A percentile compares a stretch with the other conserved stretches of the same genome.
phyloP scores from a whole-genome alignment of 2,888 invertebrate genomes.

The Synanthedon andrenaeformis region DNA sequence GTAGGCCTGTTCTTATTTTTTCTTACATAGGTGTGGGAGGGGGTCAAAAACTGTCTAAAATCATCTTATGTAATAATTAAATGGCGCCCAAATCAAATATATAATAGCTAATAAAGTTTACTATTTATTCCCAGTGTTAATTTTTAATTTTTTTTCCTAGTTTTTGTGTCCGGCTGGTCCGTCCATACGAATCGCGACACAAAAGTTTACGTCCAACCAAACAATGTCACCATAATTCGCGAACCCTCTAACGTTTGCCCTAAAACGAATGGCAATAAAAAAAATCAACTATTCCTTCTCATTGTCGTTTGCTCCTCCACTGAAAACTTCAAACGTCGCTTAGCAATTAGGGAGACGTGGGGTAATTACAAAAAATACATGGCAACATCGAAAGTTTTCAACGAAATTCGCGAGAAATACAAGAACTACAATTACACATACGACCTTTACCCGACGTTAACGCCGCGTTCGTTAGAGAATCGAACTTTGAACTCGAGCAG shows the following conservation, averaged over 20 bases:
- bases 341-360: constrained; percentile 80
- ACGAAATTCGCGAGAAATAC: constrained; percentile 33
- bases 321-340: constrained; percentile 73
- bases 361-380: constrained; percentile 60
- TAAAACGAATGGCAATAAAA: constrained; percentile 17
- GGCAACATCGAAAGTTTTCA: constrained; percentile 30
- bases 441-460: constrained; percentile 25
- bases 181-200: constrained; percentile 79
- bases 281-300: constrained; percentile 69
- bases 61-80: no score
- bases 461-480: constrained; percentile 2
- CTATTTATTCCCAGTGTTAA: no score
- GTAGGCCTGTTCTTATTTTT: no score
- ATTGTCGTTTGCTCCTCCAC: constrained; percentile 83
- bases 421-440: constrained; percentile 47
- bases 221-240: constrained; percentile 75
- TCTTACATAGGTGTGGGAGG: no score
- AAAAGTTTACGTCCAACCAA: constrained; percentile 77
- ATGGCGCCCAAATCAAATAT: no score
- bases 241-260: constrained; percentile 71
- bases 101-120: neutral
- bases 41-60: no score
- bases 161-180: constrained; percentile 77
- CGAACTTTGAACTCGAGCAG: constrained; percentile 12
- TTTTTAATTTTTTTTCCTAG: constrained; percentile 25